Conservation (phyloP, 1,140 invertebrate genomes). For the Euschistus heros region DNA sequence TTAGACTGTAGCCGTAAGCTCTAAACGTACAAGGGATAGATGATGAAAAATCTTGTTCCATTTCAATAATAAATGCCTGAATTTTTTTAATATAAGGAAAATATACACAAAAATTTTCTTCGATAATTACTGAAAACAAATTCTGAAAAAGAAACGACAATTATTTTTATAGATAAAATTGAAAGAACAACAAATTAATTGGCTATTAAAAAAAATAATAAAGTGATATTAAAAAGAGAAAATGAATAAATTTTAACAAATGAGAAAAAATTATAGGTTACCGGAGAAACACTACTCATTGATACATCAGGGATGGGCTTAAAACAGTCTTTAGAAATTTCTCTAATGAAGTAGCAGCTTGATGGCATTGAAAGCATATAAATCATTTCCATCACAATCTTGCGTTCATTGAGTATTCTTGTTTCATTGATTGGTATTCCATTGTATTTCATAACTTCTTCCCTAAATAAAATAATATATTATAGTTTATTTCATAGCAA, state of each 20-base stretch:
- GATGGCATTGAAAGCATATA: neutral
- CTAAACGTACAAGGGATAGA: neutral
- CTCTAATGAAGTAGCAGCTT: neutral
- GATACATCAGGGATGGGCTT: neutral
- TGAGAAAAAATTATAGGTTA: neutral
- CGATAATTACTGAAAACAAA: slow-evolving; percentile 1
- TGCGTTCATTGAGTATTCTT: neutral
- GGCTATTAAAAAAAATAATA: neutral
- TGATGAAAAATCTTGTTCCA: neutral
- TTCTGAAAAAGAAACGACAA: neutral
- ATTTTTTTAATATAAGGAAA: neutral
- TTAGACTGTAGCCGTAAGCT: neutral
- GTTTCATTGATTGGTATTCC: neutral
- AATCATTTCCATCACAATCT: slow-evolving; percentile 4
- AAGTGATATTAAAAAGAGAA: neutral
- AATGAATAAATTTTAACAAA: neutral
- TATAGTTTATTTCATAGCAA: too few species aligned
- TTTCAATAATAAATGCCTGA: neutral
- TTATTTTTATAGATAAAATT: too few species aligned
- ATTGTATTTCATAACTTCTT: too few species aligned
- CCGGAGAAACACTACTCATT: neutral
- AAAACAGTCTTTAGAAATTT: slow-evolving; percentile 1
- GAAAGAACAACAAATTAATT: neutral
- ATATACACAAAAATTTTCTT: slow-evolving; percentile 7
- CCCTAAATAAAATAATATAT: too few species aligned